Evolutionary conservation across 1,140 invertebrate genomes (phyloP).

Genomic region (Bombus huntii): DNA sequence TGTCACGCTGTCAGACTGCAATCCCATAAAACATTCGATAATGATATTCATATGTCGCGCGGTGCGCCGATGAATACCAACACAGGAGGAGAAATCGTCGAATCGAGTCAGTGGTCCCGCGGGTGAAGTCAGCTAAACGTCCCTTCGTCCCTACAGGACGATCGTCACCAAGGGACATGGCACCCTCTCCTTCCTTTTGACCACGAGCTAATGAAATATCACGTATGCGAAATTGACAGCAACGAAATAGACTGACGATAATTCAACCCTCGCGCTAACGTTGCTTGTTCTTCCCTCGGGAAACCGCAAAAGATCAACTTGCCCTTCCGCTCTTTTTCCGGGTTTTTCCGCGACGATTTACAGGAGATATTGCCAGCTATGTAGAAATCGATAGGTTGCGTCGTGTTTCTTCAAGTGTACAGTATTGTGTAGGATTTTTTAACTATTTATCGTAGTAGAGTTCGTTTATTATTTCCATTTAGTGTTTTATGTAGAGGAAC

Average conservation of each 20-base stretch:
- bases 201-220: conserved; percentile 76
- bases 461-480: too few species aligned
- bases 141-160: conserved; percentile 48
- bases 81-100: conserved; percentile 31
- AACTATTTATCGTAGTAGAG: too few species aligned
- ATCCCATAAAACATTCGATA: conserved; percentile 70
- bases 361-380: too few species aligned
- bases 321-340: background rate
- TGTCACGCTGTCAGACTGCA: conserved; percentile 70
- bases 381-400: too few species aligned
- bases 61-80: conserved; percentile 66
- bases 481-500: too few species aligned
- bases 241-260: conserved; percentile 73
- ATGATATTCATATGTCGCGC: conserved; percentile 75
- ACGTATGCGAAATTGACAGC: conserved; percentile 75
- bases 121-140: conserved; percentile 60
- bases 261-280: conserved; percentile 31
- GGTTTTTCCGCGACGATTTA: background rate
- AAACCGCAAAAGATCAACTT: conserved; percentile 35
- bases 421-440: too few species aligned
- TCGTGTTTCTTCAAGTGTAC: too few species aligned
- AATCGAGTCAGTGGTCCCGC: conserved; percentile 57
- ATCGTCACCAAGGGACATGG: conserved; percentile 70
- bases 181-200: conserved; percentile 53
- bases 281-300: conserved; percentile 44